Base-by-base conservation (phyloP, 2,888 invertebrate genomes). In the Tanaodytes sp. region DNA sequence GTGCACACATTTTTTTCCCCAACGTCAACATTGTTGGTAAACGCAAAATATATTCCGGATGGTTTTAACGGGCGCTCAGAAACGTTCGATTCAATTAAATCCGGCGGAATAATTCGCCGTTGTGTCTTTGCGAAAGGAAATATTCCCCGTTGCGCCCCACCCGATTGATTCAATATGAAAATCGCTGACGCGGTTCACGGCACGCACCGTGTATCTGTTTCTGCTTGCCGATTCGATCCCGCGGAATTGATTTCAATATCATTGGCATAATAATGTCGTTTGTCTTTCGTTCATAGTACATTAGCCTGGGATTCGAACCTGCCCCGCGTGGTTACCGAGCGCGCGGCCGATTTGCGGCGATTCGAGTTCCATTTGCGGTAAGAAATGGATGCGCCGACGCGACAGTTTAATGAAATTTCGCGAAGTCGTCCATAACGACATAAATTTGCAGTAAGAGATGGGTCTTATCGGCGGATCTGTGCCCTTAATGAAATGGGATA, bases 371-470 rank as follows among this genome's bases (percentile, higher is more conserved):
- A 72, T 65, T 69, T 66, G 59, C 55, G 42, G 61, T 66, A 54
- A 54, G 48, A 63, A 49, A 68, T 64, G 52, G 57, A 55, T 62
- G 64, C 51, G 36, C 48, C 31, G 33, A 39, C 39, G 64, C 64
- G 73, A 72, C 73, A 71, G 78, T 68, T 78, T 78, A 77, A 79
- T 78, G 78, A 78, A 78, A 79, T 76, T 79, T 78, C 75, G 51
- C 77, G 72, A 76, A 73, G 74, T 74, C 73, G 73, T 71, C 64
- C 71, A 71, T 72, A 63, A 54, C 63, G 64, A 70, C 70, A 74
- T 77, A 77, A 79, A 76, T 79, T 69, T 65, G 15, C 43, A n/a
- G 23, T 27, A 62, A 55, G 33, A 19, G 55, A 69, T 58, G 64
- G n/a, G 55, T 57, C 67, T 71, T 57, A 40, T 23, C 27, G 39